These are phyloP conservation scores for Bathybates hornii DNA, from an alignment of 2,113 vertebrate species.

Conservation along the genomic window DNA sequence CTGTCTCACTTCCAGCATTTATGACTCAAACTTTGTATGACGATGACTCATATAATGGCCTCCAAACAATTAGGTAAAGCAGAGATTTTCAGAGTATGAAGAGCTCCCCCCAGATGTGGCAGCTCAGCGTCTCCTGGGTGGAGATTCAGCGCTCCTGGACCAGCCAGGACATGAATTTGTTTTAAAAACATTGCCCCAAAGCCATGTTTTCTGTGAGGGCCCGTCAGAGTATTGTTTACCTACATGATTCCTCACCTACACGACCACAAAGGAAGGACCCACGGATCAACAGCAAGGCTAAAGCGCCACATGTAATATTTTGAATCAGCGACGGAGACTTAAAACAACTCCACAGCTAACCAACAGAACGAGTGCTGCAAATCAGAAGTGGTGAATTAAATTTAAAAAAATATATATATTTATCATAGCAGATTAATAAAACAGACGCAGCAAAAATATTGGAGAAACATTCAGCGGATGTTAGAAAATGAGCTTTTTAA, in stretches of 20 bases:
- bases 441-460: neutral
- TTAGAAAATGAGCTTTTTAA: neutral
- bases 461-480: neutral
- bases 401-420: neutral
- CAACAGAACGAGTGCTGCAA: neutral
- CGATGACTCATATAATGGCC: neutral
- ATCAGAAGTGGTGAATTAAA: neutral
- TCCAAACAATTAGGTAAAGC: neutral
- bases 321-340: neutral
- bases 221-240: neutral
- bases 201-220: constrained; percentile 25
- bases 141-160: neutral
- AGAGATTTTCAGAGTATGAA: neutral
- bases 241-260: neutral
- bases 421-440: neutral
- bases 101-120: too few species aligned
- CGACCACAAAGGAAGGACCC: neutral
- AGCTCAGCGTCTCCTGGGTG: neutral
- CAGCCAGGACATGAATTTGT: constrained; percentile 44
- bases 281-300: neutral
- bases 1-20: neutral
- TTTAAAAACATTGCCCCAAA: constrained; percentile 21
- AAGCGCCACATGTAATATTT: neutral
- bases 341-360: neutral
- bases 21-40: neutral